These are phyloP conservation scores for Rhadina sibilatrix DNA, from an alignment of 2,113 vertebrate species.

Conservation along the genomic window DNA sequence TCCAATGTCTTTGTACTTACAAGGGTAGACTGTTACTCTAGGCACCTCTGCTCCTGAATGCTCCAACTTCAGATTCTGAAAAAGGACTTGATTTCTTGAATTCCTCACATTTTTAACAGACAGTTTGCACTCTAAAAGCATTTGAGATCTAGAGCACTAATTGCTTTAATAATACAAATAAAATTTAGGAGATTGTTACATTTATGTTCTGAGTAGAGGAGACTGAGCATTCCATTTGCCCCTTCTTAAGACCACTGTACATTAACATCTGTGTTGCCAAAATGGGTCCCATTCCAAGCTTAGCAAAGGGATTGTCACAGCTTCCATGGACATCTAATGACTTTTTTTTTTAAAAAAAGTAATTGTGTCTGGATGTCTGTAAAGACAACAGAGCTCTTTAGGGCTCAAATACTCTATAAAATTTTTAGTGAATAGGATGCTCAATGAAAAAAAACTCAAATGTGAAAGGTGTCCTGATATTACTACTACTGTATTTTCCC, in stretches of 20 bases:
- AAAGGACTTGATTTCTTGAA: neutral
- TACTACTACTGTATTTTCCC: neutral
- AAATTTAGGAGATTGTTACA: neutral
- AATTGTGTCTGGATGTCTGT: neutral
- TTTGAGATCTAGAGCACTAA: neutral
- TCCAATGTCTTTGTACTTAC: neutral
- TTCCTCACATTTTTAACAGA: neutral
- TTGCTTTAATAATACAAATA: neutral
- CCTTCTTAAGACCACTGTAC: neutral
- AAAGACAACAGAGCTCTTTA: neutral
- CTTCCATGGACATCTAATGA: neutral
- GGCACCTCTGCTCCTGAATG: neutral
- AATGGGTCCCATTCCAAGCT: neutral
- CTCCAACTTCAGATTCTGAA: neutral
- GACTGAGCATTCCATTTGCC: neutral
- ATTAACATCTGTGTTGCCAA: rapidly evolving
- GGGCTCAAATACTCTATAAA: neutral
- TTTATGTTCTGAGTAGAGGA: neutral
- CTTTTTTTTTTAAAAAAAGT: too few species aligned
- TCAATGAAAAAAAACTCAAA: neutral
- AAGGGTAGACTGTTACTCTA: neutral
- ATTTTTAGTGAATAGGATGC: neutral
- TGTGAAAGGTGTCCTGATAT: neutral
- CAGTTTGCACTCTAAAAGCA: neutral
- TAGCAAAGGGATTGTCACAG: neutral